These are phyloP conservation scores for Vireo griseus DNA, from an alignment of 2,797 vertebrate genomes.

Conservation along the genomic window DNA sequence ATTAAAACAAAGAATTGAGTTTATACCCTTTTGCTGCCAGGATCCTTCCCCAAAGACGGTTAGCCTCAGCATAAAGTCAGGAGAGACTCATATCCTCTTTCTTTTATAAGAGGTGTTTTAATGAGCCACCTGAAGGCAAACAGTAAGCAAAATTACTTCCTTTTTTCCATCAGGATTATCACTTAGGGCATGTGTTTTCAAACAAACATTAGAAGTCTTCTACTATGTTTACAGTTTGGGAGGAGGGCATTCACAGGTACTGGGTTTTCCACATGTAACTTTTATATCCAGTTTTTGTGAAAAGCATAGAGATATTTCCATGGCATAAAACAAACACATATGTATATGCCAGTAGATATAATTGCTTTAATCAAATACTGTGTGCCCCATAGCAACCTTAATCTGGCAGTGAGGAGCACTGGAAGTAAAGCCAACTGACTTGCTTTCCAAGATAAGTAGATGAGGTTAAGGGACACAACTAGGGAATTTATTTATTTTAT, in stretches of 20 bases:
- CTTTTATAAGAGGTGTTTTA: slow-evolving; percentile 32
- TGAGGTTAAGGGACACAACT: not conserved
- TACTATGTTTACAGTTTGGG: slow-evolving; percentile 4
- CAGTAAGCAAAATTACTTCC: slow-evolving; percentile 46
- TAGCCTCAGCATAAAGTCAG: not conserved
- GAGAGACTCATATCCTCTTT: slow-evolving; percentile 7
- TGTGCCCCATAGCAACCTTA: slow-evolving; percentile 16
- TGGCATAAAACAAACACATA: not conserved
- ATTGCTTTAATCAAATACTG: slow-evolving; percentile 10
- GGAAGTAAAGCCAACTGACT: not conserved
- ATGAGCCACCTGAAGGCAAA: slow-evolving; percentile 54
- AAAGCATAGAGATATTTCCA: not conserved
- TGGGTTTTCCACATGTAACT: not conserved
- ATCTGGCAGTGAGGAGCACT: not conserved
- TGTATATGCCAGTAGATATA: not conserved
- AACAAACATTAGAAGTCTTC: slow-evolving; percentile 24
- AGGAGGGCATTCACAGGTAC: not conserved
- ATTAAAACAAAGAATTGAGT: slow-evolving; percentile 46
- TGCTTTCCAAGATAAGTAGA: not conserved
- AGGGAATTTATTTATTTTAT: not conserved
- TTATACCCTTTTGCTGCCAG: slow-evolving; percentile 26
- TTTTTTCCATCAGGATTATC: slow-evolving; percentile 40
- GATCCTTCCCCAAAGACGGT: not conserved
- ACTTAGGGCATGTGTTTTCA: slow-evolving; percentile 45
- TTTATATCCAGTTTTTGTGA: not conserved